These are phyloP conservation scores for Perca flavescens DNA, from an alignment of 2,113 vertebrate species.

Conservation along the genomic window DNA sequence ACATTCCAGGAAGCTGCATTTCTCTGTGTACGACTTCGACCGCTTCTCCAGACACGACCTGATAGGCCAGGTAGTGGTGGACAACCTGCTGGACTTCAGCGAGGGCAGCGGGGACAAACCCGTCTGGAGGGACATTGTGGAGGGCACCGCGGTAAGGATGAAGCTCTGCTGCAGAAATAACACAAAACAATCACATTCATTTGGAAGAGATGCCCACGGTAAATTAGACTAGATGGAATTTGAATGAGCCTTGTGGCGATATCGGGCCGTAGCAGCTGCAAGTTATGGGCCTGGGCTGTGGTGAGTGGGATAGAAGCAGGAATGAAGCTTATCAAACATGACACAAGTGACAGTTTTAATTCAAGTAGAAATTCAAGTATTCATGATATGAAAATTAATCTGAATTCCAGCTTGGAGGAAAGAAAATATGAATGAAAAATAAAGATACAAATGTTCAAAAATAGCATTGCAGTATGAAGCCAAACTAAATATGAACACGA, in stretches of 20 bases:
- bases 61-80: constrained; percentile 94
- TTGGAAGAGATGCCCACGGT: not conserved
- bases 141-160: constrained; percentile 90
- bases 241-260: constrained; percentile 18
- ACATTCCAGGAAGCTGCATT: constrained; percentile 93
- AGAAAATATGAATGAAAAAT: not conserved
- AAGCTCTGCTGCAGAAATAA: not conserved
- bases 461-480: not conserved
- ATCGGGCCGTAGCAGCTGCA: not conserved
- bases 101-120: constrained; percentile 91
- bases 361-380: not conserved
- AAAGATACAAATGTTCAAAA: not conserved
- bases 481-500: not conserved
- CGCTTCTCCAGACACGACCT: constrained; percentile 95
- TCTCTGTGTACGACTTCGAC: constrained; percentile 96
- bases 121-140: constrained; percentile 94
- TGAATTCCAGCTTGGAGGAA: not conserved
- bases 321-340: constrained; percentile 15
- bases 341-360: constrained; percentile 39
- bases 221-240: constrained; percentile 16
- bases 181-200: constrained; percentile 4
- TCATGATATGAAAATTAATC: not conserved
- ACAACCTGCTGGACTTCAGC: constrained; percentile 94
- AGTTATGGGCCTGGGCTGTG: constrained; percentile 16
- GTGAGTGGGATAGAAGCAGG: not conserved